A percentile compares a stretch with the other conserved stretches of the same genome.
These are phyloP conservation scores for Deilephila porcellus DNA, from an alignment of 2,888 invertebrate species.

Conservation along the genomic window DNA sequence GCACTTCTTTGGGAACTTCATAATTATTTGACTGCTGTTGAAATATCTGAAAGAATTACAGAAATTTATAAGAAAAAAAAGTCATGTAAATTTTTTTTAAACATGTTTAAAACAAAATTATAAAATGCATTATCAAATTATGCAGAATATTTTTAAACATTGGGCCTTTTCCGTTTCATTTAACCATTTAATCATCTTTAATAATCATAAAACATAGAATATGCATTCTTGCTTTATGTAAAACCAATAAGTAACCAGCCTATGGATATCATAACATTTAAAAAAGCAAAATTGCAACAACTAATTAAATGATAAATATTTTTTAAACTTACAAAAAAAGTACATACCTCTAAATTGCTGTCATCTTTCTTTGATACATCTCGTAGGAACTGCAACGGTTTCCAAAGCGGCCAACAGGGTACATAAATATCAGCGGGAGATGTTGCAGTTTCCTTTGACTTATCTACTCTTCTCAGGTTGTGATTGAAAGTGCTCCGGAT, in stretches of 20 bases:
- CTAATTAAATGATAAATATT: no score
- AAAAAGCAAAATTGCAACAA: no score
- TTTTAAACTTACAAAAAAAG: neutral
- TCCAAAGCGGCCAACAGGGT: conserved; percentile 79
- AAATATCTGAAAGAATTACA: conserved; percentile 41
- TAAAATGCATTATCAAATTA: no score
- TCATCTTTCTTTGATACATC: conserved; percentile 60
- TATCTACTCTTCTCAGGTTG: conserved; percentile 69
- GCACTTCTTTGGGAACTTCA: conserved; percentile 34
- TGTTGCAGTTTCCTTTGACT: conserved; percentile 60
- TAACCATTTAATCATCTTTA: no score
- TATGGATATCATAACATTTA: no score
- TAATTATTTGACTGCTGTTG: conserved; percentile 34
- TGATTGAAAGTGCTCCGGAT: conserved; percentile 79
- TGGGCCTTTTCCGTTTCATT: neutral
- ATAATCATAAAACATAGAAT: no score
- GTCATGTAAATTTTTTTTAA: neutral
- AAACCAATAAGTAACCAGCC: no score
- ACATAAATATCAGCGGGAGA: conserved; percentile 63
- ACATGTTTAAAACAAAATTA: neutral
- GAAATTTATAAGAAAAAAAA: conserved; percentile 29
- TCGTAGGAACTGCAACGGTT: conserved; percentile 70
- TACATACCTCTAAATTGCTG: conserved; percentile 52
- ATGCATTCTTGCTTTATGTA: no score
- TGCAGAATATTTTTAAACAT: neutral